Evolutionary conservation across 2,797 vertebrate genomes (phyloP), one percentile per base, ranked within the genome.

Genomic region (Sebastiscus tertius): DNA sequence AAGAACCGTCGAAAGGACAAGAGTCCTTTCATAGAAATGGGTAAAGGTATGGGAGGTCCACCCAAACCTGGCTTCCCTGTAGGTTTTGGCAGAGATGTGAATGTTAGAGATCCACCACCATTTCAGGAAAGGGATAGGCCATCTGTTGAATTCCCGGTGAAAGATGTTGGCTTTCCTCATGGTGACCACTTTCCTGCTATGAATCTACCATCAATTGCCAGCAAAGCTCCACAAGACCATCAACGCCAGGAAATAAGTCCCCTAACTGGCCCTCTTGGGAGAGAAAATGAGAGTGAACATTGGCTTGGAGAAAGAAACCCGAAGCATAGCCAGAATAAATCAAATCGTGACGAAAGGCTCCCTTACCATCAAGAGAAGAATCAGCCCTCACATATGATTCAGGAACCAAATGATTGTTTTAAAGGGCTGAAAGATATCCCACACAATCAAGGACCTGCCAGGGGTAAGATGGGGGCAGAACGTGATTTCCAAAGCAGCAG

Each of bases 1-100:
- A 95, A 93, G 75, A 94, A 85, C 49, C 96, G 97, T 85, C 96
- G 95, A 89, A 97, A 97, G 88, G 95, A 94, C 73, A 95, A 96
- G 91, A 95, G 46, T 6, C 24, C 92, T 52, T 86, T 85, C 55
- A 13, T 87, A 36, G 80, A 89, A 36, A 11, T 82, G 34, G 78
- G 93, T 67, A 93, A 96, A 88, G 95, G 94, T 36, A 42, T 89
- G 71, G 94, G 95, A 89, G 95, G 83, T 20, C 34, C 79, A 26
- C 66, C 87, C 6, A 80, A 93, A 67, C 96, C 97, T 55, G 94
- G 92, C 83, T 96, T 96, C 88, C 89, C 95, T 80, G 88, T 93
- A 90, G 91, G 88, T 72, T 93, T 91, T 86, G 86, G 93, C 34
- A 91, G 93, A 79, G 93, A 95, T 33, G 67, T 85, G 18, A 91